phyloP scores from a whole-genome alignment of 2,797 vertebrate species.

The Psittacula derbiana region DNA sequence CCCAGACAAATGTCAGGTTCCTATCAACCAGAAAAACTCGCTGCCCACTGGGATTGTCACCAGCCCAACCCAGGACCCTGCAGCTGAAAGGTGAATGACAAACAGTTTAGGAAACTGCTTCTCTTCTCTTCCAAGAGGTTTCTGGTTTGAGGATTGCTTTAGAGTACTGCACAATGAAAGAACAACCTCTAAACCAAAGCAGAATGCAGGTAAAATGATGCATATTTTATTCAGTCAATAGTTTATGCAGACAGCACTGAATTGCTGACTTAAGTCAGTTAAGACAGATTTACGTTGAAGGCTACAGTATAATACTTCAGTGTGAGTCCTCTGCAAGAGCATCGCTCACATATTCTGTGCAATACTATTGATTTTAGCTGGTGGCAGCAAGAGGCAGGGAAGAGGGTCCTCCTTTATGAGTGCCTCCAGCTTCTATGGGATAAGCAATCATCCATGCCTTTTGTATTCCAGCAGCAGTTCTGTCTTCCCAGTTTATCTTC shows the following conservation, averaged over 20 bases:
- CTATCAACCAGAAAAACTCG: neutral
- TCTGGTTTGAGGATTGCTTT: neutral
- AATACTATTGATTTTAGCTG: slow-evolving; percentile 7
- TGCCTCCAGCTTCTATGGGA: slow-evolving; percentile 73
- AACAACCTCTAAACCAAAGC: neutral
- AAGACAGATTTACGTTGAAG: neutral
- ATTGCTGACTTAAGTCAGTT: neutral
- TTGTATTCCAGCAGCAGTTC: neutral
- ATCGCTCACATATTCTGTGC: neutral
- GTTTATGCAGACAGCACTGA: neutral
- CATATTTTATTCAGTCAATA: neutral
- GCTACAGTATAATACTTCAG: neutral
- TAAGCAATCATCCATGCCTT: neutral
- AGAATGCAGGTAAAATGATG: neutral
- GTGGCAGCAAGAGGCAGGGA: slow-evolving; percentile 73
- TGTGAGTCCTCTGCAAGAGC: neutral
- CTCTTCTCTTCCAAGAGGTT: neutral
- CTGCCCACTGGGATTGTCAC: neutral
- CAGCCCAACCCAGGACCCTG: neutral
- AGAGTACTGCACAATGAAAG: neutral
- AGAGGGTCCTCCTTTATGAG: slow-evolving; percentile 74
- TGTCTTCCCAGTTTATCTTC: neutral
- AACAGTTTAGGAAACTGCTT: neutral
- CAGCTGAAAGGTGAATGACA: neutral
- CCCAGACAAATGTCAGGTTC: slow-evolving; percentile 39